Conservation (phyloP, 2,888 invertebrate genomes). For the Saturnia pavonia region DNA sequence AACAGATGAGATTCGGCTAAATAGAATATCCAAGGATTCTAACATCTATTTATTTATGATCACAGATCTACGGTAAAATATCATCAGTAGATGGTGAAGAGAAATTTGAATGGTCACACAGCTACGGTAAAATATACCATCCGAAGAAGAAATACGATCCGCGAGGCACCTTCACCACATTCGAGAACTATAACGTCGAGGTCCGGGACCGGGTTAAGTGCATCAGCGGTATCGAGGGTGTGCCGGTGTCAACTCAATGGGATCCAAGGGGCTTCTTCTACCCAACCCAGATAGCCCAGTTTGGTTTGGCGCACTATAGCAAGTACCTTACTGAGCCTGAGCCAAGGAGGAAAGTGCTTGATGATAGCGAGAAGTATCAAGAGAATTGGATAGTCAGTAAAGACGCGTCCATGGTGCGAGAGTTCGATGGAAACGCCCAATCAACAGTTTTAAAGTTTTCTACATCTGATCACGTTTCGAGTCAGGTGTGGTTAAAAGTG, state of each 20-base stretch:
- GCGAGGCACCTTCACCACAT: conserved; percentile 95
- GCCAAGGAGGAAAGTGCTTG: conserved; percentile 86
- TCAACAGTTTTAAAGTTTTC: conserved; percentile 87
- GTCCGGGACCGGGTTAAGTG: conserved; percentile 97
- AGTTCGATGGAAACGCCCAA: conserved; percentile 81
- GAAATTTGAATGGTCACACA: conserved; percentile 97
- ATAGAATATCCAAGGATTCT: too few relatives aligned
- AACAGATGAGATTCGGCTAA: too few relatives aligned
- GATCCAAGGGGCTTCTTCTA: conserved; percentile 97
- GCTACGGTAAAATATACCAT: conserved; percentile 94
- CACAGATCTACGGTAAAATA: conserved; percentile 91
- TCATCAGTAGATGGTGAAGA: conserved; percentile 87
- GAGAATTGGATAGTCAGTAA: conserved; percentile 89
- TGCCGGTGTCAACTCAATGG: conserved; percentile 99
- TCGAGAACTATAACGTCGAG: conserved; percentile 99
- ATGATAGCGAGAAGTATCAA: conserved; percentile 87
- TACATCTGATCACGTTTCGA: conserved; percentile 85
- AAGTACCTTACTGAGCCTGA: conserved; percentile 94
- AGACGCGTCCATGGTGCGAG: conserved; percentile 84
- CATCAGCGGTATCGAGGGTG: conserved; percentile 95
- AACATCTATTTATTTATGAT: not conserved
- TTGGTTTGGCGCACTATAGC: conserved; percentile 98
- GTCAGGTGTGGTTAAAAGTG: conserved; percentile 85
- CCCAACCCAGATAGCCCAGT: conserved; percentile 99
- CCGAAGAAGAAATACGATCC: conserved; percentile 95